Conservation (phyloP, 2,888 invertebrate species). For the Cosmorhoe ocellata region DNA sequence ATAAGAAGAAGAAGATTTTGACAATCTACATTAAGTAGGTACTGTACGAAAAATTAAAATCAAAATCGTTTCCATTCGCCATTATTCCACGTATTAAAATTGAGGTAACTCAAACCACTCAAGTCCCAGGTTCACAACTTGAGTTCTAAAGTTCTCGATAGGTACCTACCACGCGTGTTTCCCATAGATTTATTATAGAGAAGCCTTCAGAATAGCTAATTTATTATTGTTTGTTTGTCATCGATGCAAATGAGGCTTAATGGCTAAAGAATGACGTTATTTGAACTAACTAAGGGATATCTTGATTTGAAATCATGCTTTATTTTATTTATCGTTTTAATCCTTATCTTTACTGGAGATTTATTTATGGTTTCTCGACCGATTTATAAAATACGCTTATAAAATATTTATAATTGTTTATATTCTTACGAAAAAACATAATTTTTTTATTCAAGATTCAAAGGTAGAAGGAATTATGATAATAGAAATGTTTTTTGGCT, state of each 20-base stretch:
- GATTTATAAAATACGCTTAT: too few relatives aligned
- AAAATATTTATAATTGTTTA: too few relatives aligned
- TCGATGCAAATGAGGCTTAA: conserved; percentile 32
- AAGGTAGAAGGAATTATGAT: too few relatives aligned
- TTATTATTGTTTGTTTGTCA: conserved; percentile 50
- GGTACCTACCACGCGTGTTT: conserved; percentile 49
- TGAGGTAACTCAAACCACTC: not conserved
- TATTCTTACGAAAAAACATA: too few relatives aligned
- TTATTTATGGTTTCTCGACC: conserved; percentile 15
- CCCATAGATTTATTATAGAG: conserved; percentile 48
- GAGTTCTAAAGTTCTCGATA: conserved; percentile 37
- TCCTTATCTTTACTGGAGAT: conserved; percentile 7
- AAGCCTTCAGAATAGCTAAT: conserved; percentile 48
- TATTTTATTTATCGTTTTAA: conserved; percentile 11
- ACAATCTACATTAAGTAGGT: too few relatives aligned
- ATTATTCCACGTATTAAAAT: too few relatives aligned
- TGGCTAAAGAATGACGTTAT: conserved; percentile 21
- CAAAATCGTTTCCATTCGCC: conserved; percentile 15
- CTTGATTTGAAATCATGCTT: conserved; percentile 14
- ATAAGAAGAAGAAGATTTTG: too few relatives aligned
- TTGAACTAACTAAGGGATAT: conserved; percentile 12
- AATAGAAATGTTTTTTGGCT: too few relatives aligned
- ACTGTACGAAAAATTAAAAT: too few relatives aligned
- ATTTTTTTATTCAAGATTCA: too few relatives aligned
- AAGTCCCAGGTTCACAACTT: too few relatives aligned